These are phyloP conservation scores for Palythoa grandis DNA, from an alignment of 92 coral and sea anemone genomes.

Conservation along the genomic window DNA sequence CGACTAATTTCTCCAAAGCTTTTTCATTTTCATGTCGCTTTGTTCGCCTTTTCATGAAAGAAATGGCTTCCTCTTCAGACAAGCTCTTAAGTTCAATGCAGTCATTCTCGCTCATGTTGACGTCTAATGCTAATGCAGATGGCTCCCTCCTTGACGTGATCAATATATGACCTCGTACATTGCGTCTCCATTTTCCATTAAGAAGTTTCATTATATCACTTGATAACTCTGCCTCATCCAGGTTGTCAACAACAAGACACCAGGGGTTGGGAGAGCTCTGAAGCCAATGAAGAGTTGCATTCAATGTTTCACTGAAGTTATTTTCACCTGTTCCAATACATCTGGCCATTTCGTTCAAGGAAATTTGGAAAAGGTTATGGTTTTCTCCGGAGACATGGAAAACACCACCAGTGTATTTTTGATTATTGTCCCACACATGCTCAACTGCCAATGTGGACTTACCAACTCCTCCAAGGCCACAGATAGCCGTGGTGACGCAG, in stretches of 20 bases:
- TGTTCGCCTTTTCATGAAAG: constrained; percentile 58
- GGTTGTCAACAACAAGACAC: constrained; percentile 78
- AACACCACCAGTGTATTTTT: constrained; percentile 77
- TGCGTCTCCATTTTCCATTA: constrained; percentile 74
- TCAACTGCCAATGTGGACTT: constrained; percentile 87
- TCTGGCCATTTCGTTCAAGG: constrained; percentile 73
- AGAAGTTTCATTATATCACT: constrained; percentile 67
- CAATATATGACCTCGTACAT: constrained; percentile 70
- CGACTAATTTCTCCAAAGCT: constrained; percentile 38
- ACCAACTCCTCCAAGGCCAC: constrained; percentile 90
- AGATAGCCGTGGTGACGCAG: constrained; percentile 63
- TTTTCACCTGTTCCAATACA: constrained; percentile 67
- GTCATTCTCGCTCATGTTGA: constrained; percentile 45
- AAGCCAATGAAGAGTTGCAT: constrained; percentile 66
- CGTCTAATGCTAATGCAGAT: constrained; percentile 44
- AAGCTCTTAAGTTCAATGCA: constrained; percentile 64
- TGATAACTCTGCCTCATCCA: constrained; percentile 74
- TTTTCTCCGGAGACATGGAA: constrained; percentile 90
- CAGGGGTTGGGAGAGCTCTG: constrained; percentile 44
- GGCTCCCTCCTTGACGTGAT: constrained; percentile 83
- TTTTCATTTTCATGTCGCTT: neutral
- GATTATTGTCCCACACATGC: constrained; percentile 63
- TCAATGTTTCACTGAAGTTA: constrained; percentile 58
- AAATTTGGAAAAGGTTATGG: constrained; percentile 54
- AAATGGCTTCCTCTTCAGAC: constrained; percentile 60